phyloP scores from a whole-genome alignment of 2,797 vertebrate genomes.

The Eulemur rubriventer region DNA sequence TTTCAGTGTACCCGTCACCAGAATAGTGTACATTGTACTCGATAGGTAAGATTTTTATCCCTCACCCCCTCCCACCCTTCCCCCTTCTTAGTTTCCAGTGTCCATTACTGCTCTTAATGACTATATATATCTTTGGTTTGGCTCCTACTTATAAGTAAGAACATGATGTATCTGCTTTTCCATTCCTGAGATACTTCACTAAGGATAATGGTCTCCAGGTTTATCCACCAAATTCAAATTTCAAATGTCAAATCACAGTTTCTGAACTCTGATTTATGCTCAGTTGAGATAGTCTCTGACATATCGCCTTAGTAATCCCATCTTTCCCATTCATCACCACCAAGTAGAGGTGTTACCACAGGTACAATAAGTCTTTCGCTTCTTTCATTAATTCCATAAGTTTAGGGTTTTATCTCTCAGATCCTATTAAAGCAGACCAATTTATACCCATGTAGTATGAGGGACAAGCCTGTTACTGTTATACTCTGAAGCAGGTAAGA shows the following conservation, averaged over 20 bases:
- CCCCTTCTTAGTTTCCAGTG: background rate
- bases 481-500: background rate
- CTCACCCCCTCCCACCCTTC: background rate
- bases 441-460: background rate
- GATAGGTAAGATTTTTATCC: background rate
- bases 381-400: background rate
- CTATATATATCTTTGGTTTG: background rate
- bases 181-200: background rate
- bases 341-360: background rate
- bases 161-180: background rate
- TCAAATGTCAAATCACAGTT: background rate
- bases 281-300: background rate
- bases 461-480: background rate
- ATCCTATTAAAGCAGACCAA: background rate
- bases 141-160: background rate
- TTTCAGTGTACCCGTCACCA: background rate
- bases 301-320: background rate
- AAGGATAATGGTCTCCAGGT: background rate
- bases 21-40: background rate
- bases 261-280: background rate
- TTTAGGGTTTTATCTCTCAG: background rate
- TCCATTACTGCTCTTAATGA: background rate
- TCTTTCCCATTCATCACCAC: background rate
- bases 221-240: background rate
- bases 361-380: background rate